phyloP scores from a whole-genome alignment of 2,888 invertebrate species.

The Papilio elwesi region DNA sequence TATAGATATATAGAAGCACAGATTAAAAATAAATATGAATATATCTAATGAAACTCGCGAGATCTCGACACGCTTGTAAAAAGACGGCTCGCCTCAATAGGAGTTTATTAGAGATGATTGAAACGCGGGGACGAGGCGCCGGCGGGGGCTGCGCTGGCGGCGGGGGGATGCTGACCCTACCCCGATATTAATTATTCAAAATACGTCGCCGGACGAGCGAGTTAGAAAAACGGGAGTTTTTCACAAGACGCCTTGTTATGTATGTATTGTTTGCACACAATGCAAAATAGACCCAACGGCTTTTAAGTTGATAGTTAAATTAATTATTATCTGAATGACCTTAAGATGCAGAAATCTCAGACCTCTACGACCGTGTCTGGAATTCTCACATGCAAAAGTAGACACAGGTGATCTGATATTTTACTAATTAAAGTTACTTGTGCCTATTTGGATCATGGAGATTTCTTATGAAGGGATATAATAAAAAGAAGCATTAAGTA shows the following conservation, averaged over 20 bases:
- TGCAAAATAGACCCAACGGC: neutral
- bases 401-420: no score
- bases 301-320: no score
- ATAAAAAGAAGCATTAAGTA: no score
- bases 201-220: conserved; percentile 56
- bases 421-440: no score
- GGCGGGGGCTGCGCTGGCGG: conserved; percentile 46
- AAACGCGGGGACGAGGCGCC: conserved; percentile 47
- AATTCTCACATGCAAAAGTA: no score
- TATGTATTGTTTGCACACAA: conserved; percentile 59
- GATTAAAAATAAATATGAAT: conserved; percentile 15
- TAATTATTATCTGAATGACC: no score
- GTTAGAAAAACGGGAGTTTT: conserved; percentile 54
- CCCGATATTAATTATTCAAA: conserved; percentile 78
- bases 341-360: no score
- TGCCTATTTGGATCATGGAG: no score
- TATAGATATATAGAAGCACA: neutral
- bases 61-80: conserved; percentile 29
- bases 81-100: conserved; percentile 62
- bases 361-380: no score
- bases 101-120: conserved; percentile 74
- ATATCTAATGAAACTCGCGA: conserved; percentile 22
- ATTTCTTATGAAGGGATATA: no score
- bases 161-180: conserved; percentile 68
- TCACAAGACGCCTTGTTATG: conserved; percentile 59